Evolutionary conservation across 2,888 invertebrate species (phyloP).

Genomic region (Nephrotoma guestfalica): DNA sequence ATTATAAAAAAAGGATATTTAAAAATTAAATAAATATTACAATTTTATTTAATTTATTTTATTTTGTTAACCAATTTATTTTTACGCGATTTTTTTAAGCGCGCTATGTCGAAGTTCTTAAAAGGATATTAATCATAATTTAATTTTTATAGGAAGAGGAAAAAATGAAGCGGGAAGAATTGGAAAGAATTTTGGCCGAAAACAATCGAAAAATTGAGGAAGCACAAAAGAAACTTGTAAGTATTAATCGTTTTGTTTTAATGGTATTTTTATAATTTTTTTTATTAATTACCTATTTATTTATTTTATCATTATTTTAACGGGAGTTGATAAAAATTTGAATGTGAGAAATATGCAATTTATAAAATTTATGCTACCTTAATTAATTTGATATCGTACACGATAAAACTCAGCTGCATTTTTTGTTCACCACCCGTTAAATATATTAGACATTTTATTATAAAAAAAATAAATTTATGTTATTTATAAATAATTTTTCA

Average conservation of each 20-base stretch:
- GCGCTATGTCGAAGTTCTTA: background rate
- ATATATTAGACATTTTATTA: background rate
- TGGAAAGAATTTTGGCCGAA: constrained; percentile 93
- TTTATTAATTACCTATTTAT: background rate
- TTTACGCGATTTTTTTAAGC: background rate
- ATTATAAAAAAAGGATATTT: background rate
- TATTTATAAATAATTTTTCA: background rate
- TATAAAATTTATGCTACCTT: background rate
- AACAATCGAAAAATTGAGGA: constrained; percentile 96
- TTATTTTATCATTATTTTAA: background rate
- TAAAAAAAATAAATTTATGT: background rate
- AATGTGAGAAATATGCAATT: background rate
- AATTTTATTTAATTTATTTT: background rate
- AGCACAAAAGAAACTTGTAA: constrained; percentile 90
- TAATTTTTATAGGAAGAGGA: constrained; percentile 86
- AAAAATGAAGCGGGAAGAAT: constrained; percentile 84
- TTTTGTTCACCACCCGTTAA: background rate
- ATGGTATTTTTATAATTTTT: background rate
- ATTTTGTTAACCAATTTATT: background rate
- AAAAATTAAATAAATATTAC: background rate
- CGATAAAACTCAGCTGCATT: background rate
- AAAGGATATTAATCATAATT: constrained; percentile 2
- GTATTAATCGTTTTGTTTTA: constrained; percentile 19
- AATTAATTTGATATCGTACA: background rate
- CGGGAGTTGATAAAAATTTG: background rate